Percentiles rank a stretch among this genome's conserved stretches.
Evolutionary conservation across 2,113 vertebrate species (phyloP).

Genomic region (Ibidorhyncha struthersii): DNA sequence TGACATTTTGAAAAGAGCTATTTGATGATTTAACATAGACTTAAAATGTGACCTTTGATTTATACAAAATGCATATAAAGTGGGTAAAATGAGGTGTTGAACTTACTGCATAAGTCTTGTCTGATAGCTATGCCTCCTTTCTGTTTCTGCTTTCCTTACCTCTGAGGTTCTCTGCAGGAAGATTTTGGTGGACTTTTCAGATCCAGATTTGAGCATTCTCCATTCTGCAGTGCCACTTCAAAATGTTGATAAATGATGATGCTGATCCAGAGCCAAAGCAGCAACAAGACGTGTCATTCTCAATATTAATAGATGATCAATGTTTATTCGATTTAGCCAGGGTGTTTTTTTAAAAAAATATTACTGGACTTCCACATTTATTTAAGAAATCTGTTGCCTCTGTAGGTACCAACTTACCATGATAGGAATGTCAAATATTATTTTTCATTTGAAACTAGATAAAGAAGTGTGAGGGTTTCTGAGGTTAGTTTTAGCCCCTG

Average conservation of each 20-base stretch:
- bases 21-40: not conserved
- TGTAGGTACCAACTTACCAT: not conserved
- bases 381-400: not conserved
- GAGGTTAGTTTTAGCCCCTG: not conserved
- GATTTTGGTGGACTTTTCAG: not conserved
- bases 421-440: not conserved
- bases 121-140: not conserved
- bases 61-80: not conserved
- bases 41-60: not conserved
- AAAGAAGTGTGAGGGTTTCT: not conserved
- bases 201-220: not conserved
- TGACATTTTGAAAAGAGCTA: slow-evolving; percentile 15
- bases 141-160: not conserved
- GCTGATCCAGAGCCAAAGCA: not conserved
- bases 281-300: not conserved
- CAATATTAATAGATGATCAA: not conserved
- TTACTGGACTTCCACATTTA: not conserved
- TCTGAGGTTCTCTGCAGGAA: not conserved
- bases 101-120: not conserved
- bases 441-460: not conserved
- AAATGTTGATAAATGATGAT: not conserved
- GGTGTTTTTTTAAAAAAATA: not conserved
- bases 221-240: not conserved
- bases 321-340: not conserved
- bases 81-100: not conserved